Conservation (phyloP, 1,140 invertebrate genomes). For the Ips nitidus region DNA sequence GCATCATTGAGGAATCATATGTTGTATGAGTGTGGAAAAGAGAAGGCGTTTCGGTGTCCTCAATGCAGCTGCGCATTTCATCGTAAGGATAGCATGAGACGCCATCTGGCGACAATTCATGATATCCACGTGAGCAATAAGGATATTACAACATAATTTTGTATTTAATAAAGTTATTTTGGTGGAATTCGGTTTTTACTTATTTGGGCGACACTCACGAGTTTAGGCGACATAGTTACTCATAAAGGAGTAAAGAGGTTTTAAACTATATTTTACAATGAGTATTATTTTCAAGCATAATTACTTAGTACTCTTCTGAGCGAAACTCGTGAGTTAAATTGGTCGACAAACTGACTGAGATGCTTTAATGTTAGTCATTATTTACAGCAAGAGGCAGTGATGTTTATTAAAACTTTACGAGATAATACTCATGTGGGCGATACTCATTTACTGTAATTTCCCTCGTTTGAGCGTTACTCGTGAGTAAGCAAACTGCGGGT, state of each 20-base stretch:
- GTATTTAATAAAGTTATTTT: neutral
- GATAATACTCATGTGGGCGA: too few species aligned
- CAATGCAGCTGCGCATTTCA: neutral
- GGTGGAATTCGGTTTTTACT: neutral
- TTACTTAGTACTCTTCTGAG: too few species aligned
- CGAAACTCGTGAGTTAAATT: too few species aligned
- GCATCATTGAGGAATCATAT: constrained; percentile 61
- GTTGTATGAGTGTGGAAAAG: constrained; percentile 67
- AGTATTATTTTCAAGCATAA: too few species aligned
- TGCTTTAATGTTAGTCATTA: too few species aligned
- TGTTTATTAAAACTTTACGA: too few species aligned
- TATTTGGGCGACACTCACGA: neutral
- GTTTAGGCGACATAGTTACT: too few species aligned
- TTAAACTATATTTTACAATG: too few species aligned
- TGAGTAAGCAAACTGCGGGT: neutral
- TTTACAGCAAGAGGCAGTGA: too few species aligned
- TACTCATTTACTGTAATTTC: neutral
- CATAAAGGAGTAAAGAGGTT: too few species aligned
- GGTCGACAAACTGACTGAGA: too few species aligned
- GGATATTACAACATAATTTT: neutral
- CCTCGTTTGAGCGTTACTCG: neutral
- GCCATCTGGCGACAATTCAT: neutral
- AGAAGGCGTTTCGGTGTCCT: constrained; percentile 15
- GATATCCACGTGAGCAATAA: neutral
- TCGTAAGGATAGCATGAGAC: neutral